Conservation (phyloP, 64 coral and sea anemone species). For the Hydrozoanthus tunicans region DNA sequence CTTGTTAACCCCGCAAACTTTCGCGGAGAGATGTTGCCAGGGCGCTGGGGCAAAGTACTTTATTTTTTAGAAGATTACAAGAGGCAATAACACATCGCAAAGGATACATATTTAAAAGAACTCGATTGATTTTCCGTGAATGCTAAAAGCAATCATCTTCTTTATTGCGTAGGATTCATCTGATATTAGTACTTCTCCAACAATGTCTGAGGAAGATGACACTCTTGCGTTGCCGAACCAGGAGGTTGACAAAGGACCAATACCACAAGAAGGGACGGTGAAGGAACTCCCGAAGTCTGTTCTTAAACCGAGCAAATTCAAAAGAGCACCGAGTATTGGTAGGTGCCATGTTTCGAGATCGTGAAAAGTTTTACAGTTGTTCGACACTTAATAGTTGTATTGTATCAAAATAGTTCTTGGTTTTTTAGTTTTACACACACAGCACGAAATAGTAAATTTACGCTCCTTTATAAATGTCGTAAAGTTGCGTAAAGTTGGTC, state of each 20-base stretch:
- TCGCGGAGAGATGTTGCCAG: too few relatives aligned
- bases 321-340: slow-evolving; percentile 36
- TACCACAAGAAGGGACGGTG: neutral
- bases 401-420: too few relatives aligned
- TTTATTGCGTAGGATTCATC: slow-evolving; percentile 12
- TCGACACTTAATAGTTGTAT: neutral
- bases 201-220: slow-evolving; percentile 48
- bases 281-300: slow-evolving; percentile 45
- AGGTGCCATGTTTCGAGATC: neutral
- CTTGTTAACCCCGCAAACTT: too few relatives aligned
- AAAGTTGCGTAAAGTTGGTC: too few relatives aligned
- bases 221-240: neutral
- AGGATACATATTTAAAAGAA: neutral
- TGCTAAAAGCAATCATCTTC: neutral
- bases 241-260: neutral
- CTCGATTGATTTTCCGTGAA: neutral
- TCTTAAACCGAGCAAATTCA: slow-evolving; percentile 34
- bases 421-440: too few relatives aligned
- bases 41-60: too few relatives aligned
- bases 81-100: too few relatives aligned
- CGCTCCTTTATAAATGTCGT: too few relatives aligned
- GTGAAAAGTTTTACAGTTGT: neutral
- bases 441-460: too few relatives aligned
- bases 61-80: too few relatives aligned
- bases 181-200: slow-evolving; percentile 26